These are phyloP conservation scores for Calycopis cecrops DNA, from an alignment of 1,140 invertebrate genomes.

Conservation along the genomic window DNA sequence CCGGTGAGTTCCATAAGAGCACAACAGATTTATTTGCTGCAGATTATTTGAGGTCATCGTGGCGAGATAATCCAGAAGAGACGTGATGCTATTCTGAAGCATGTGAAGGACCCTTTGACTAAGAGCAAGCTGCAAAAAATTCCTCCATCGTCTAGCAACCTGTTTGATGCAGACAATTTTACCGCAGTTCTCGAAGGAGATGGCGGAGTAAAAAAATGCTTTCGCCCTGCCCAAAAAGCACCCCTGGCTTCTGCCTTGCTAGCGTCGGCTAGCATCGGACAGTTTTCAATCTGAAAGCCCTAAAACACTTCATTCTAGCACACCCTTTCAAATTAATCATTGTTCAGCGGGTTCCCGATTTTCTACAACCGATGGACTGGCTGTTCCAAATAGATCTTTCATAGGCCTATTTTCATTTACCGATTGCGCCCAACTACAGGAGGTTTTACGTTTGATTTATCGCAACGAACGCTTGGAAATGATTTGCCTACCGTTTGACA, in stretches of 20 bases:
- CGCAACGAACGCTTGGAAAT: neutral
- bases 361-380: conserved; percentile 9
- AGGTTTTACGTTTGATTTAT: neutral
- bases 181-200: too few species aligned
- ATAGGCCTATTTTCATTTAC: conserved; percentile 5
- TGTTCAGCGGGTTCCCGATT: conserved; percentile 1
- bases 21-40: conserved; percentile 2
- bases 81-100: too few species aligned
- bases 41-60: too few species aligned
- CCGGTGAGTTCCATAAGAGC: too few species aligned
- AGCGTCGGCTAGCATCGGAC: neutral
- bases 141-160: too few species aligned
- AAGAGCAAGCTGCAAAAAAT: neutral
- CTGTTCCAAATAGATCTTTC: conserved; percentile 9
- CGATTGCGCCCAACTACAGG: neutral
- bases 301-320: conserved; percentile 2
- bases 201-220: too few species aligned
- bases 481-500: conserved; percentile 8
- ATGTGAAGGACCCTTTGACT: neutral
- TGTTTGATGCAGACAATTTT: too few species aligned
- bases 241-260: too few species aligned
- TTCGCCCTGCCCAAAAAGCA: too few species aligned
- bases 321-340: conserved; percentile 5
- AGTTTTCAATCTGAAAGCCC: conserved; percentile 6
- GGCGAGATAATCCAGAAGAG: too few species aligned